Base-by-base conservation (phyloP, 2,113 vertebrate species). In the Pycnonotus jocosus region DNA sequence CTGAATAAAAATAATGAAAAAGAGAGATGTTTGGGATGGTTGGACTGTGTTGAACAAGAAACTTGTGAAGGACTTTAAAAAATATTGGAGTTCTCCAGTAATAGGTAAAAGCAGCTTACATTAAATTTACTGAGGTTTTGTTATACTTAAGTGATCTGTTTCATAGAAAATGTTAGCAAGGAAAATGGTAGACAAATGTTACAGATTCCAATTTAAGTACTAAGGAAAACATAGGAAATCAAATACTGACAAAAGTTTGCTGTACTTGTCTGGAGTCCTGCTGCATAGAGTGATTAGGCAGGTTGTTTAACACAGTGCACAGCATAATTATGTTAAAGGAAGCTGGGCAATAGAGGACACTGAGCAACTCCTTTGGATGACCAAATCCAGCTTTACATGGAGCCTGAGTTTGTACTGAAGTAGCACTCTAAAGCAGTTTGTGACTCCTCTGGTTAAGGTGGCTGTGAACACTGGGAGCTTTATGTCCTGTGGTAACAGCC, bases 181-280 rank as follows among this genome's bases (percentile, higher is more conserved):
- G n/a, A 84, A 83, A 92, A 76, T 85, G 37, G 66, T 81, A 88
- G 25, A 88, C 33, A 93, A 93, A 97, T 90, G 38, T 82, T 92
- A 79, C 4, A 2, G 40, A 68, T 93, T 94, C 82, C 70, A 93
- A 81, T 60, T 54, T 74, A 68, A 58, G 28, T 70, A 33, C 86
- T 76, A 74, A 92, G 22, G 22, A 94, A 70, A 92, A 78, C 93
- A 68, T 69, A 51, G 48, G 73, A 94, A 95, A 78, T 12, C 0
- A 92, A 80, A 85, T 72, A 65, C 35, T 95, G 85, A 70, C 71
- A 35, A 44, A 80, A 81, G 69, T 78, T 90, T 81, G 54, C 31
- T 87, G 57, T 77, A 60, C 51, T 83, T 77, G 14, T 93, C 68
- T 93, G 44, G 37, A 61, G 58, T 28, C 58, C 37, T 38, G 25